Base-by-base conservation (phyloP, 2,113 vertebrate species). In the Campylorhamphus procurvoides region DNA sequence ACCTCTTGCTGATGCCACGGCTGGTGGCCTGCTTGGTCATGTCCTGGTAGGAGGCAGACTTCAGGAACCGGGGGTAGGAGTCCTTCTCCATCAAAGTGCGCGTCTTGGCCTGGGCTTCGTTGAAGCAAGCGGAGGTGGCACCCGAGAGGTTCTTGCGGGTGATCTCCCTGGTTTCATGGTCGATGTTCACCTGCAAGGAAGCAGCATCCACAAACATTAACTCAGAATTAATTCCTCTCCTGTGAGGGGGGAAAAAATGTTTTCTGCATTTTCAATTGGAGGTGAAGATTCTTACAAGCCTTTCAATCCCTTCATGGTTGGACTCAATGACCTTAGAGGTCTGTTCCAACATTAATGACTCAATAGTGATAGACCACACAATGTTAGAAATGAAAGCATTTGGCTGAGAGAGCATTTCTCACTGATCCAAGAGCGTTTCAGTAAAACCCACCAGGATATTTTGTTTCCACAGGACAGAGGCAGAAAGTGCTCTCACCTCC, bases 41-140 rank as follows among this genome's bases (percentile, higher is more conserved):
- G 88, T 98, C 98, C 83, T 75, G 97, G 96, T 98, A 98, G n/a
- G 97, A 94, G 4, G 98, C 84, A 0, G 98, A 98, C 83, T 97
- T 98, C 68, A 98, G 97, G 93, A 98, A 98, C 10, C 98, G 95
- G 0, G 98, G 98, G 4, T 98, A 98, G 22, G 98, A 98, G 96
- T 98, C 98, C 87, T 98, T 98, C 90, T 98, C 98, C 98, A 98
- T 98, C 91, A 98, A 86, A 4, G 96, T 97, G 64, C 97, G 97
- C 0, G 97, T 98, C 94, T 98, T 98, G 12, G 97, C 97, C 94
- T 98, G 98, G 1, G 98, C 98, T 64, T 91, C 96, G 0, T 98
- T 98, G 35, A 98, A 98, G 94, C 98, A 98, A 3, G 87, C 14
- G 0, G 94, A 94, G 3, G 95, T 98, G 86, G 96, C 96, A 1